phyloP scores from a whole-genome alignment of 2,888 invertebrate species.

The Drosophila algonquin region DNA sequence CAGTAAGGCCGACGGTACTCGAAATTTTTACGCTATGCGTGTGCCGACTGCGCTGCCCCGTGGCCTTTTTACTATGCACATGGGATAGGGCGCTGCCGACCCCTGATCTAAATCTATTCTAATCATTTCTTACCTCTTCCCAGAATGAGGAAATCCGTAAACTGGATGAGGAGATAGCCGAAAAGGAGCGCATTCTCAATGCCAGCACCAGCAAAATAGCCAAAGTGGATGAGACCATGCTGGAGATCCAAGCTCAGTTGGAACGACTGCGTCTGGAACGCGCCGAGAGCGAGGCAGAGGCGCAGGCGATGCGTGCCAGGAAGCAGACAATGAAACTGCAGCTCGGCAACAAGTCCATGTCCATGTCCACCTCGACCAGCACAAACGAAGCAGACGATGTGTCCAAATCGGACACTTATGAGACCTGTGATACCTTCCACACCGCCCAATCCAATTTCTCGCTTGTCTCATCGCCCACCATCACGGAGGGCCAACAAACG shows the following conservation, averaged over 20 bases:
- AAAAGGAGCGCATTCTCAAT: conserved; percentile 85
- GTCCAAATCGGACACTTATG: conserved; percentile 81
- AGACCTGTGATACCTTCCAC: conserved; percentile 89
- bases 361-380: conserved; percentile 79
- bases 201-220: conserved; percentile 88
- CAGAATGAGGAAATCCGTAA: conserved; percentile 90
- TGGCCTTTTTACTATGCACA: too few species aligned
- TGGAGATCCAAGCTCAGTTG: conserved; percentile 87
- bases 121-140: neutral
- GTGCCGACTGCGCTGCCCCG: too few species aligned
- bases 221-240: conserved; percentile 88
- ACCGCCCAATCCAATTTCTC: conserved; percentile 88
- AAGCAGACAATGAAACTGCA: conserved; percentile 86
- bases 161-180: conserved; percentile 88
- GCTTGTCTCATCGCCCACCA: conserved; percentile 80
- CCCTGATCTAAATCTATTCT: neutral
- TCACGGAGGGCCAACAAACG: conserved; percentile 75
- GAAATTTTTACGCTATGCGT: too few species aligned
- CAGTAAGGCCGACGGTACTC: too few species aligned
- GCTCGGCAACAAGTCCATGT: conserved; percentile 84
- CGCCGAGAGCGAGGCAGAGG: conserved; percentile 63
- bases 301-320: conserved; percentile 60
- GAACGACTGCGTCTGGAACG: conserved; percentile 85
- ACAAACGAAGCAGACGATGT: conserved; percentile 73
- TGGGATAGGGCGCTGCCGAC: too few species aligned